Percentiles rank a stretch among this genome's conserved stretches.
Conservation (phyloP, 1,140 invertebrate species). For the Oscheius sp. region DNA sequence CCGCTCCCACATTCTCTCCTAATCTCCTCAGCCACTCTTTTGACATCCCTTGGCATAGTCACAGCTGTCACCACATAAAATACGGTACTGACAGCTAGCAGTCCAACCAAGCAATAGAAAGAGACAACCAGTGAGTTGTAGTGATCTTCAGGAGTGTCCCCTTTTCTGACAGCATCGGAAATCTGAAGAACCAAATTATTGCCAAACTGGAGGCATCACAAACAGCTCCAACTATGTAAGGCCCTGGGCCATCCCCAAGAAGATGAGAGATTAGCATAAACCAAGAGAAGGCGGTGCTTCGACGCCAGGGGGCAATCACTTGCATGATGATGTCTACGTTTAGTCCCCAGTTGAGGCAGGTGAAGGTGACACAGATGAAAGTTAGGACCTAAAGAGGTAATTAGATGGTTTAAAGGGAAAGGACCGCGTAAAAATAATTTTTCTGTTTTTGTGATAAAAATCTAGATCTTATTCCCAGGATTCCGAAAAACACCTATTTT, state of each 20-base stretch:
- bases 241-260: background rate
- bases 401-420: too few species aligned
- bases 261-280: conserved; percentile 7
- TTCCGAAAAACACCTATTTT: too few species aligned
- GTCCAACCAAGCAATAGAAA: background rate
- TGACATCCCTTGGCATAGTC: too few species aligned
- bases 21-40: too few species aligned
- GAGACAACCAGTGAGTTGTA: conserved; percentile 1
- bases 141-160: background rate
- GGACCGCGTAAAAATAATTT: too few species aligned
- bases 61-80: background rate
- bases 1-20: too few species aligned
- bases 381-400: background rate
- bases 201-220: background rate
- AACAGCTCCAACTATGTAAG: background rate
- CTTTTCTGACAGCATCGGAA: background rate
- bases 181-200: background rate
- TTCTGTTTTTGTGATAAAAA: too few species aligned
- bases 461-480: too few species aligned
- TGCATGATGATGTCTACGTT: background rate
- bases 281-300: background rate
- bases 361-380: conserved; percentile 8
- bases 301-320: background rate
- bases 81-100: background rate
- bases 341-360: background rate